These are phyloP conservation scores for Chloroceryle aenea DNA, from an alignment of 2,113 vertebrate species.

Conservation along the genomic window DNA sequence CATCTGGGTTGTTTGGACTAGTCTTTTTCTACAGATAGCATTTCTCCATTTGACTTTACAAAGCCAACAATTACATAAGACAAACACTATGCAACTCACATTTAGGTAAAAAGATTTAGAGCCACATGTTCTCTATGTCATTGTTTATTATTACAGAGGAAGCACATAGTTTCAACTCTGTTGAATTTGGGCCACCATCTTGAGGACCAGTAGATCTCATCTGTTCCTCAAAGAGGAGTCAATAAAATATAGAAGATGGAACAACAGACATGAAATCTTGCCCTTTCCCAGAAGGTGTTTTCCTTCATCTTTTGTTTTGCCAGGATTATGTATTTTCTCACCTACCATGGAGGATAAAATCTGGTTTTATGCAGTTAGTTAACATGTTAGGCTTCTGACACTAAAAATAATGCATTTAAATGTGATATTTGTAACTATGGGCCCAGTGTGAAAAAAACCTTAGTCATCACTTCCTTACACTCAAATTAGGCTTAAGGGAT, in stretches of 20 bases:
- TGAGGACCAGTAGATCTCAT: not conserved
- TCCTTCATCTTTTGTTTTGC: conserved; percentile 25
- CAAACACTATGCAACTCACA: not conserved
- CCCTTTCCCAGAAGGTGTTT: not conserved
- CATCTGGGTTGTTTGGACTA: not conserved
- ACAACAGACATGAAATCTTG: not conserved
- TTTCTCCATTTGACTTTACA: not conserved
- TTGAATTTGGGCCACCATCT: not conserved
- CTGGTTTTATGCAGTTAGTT: not conserved
- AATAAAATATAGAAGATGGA: not conserved
- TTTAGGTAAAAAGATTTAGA: conserved; percentile 29
- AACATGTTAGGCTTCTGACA: not conserved
- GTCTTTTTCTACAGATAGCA: not conserved
- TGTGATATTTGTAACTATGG: conserved; percentile 33
- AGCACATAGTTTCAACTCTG: not conserved
- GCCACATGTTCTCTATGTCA: not conserved
- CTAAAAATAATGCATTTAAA: conserved; percentile 53
- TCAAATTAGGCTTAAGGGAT: conserved; percentile 9
- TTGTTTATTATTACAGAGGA: not conserved
- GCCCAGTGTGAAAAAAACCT: not conserved
- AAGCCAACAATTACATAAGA: conserved; percentile 30
- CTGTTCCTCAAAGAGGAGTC: not conserved
- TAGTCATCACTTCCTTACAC: not conserved
- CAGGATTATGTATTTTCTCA: not conserved
- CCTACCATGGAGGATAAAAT: not conserved